Evolutionary conservation across 2,797 vertebrate species (phyloP), one percentile per base, ranked within the genome.

Genomic region (Calcarius lapponicus): DNA sequence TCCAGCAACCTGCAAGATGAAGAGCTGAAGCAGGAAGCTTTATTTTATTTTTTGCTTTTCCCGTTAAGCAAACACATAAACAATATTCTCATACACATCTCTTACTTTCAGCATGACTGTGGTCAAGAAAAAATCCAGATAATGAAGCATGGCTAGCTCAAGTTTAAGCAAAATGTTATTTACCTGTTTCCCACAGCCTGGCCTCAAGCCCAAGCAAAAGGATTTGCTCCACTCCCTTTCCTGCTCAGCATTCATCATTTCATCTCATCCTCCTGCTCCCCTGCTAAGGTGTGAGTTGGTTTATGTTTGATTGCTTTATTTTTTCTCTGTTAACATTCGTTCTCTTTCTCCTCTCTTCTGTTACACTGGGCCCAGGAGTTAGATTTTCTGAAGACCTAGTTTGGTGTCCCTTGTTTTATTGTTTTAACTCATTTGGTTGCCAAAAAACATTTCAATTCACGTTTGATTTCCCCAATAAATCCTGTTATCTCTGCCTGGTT

Each of bases 391-490:
- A 65, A 85, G 31, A 18, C 11, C 20, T 45, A 28, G 40, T 70
- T 79, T 86, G 9, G 7, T n/a, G 38, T 69, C 31, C n/a, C 15
- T 83, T 72, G 2, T 65, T 83, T 74, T 56, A 40, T 60, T 81
- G 7, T 90, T 94, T 95, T 80, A 62, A 43, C 21, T 62, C 7
- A 71, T 71, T 87, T 73, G 69, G 29, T 85, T 86, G 29, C 42
- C 56, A 54, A 70, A 91, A 92, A 61, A 0, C 13, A 73, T 81
- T 92, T 65, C 38, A 74, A 72, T 56, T 81, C 80, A 80, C 31
- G 7, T 95, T 92, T 89, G 64, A 91, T 75, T 94, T 94, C 38
- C 22, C 34, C 86, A 88, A 60, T 47, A 96, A 97, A 97, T 97
- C 93, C 57, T 58, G 66, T 96, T 97, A 97, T 93, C 62, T 72